Base-by-base conservation (phyloP, 1,140 invertebrate genomes). In the Lutraria rhynchaena region DNA sequence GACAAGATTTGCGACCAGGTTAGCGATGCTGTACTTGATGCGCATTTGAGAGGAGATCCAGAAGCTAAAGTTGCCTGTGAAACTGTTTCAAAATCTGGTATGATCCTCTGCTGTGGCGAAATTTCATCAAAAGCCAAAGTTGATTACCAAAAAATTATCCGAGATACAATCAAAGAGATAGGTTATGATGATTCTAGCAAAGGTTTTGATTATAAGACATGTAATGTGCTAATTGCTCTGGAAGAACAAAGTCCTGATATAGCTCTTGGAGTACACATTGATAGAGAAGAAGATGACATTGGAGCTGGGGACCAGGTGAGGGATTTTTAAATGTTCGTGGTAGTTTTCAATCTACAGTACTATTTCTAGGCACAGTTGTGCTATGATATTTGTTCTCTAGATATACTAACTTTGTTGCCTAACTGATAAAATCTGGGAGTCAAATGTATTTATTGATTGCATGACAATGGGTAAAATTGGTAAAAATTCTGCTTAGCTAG, bases 1-100 rank as follows among this genome's bases (percentile, higher is more conserved):
- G 98, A 99, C 92, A 99, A 99, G 96, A 98, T 99, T 95, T 99
- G 98, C 91, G 99, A 99, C 93, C 98, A 99, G 93, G 98, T 99
- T 88, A 99, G 98, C 93, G 99, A 99, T 94, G 98, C 99, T 85
- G 96, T 99, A 89, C 94, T 99, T 84, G 99, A 99, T 93, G 99
- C 98, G 88, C 98, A 99, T 94, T 93, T 99, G 65, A 94, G 94
- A 90, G 96, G 99, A 94, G 99, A 99, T 94, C 98, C 98, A 27
- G 94, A 99, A 93, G 98, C 98, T 46, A 99, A 99, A 95, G 98
- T 99, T 78, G 98, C 98, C 67, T 99, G 98, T 93, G 98, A 94
- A 85, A 91, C 90, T 37, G 92, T 93, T 37, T 89, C 93, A 37
- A 94, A 94, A 82, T 94, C 93, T 73, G 94, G 95, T 49, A 95